Base-by-base conservation (phyloP, 2,113 vertebrate species). In the Muntiacus muntjak region DNA sequence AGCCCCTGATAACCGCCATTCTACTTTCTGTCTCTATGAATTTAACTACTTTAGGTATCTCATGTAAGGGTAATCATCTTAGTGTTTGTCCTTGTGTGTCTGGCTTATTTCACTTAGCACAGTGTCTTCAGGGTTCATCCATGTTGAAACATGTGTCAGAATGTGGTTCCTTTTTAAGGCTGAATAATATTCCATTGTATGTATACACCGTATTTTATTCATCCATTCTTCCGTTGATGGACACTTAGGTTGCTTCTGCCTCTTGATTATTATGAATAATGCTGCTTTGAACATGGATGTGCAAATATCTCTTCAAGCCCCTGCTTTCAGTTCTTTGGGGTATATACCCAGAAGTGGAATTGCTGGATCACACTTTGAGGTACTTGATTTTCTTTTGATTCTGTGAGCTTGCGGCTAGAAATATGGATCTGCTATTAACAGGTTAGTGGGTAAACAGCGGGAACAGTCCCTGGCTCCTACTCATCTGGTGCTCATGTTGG, bases 341-440 rank as follows among this genome's bases (percentile, higher is more conserved):
- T 60, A 14, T 7, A 28, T 58, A 67, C 14, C 16, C 4, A 23
- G 55, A 50, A 81, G 3, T 28, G 45, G 81, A 45, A 54, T 89
- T 83, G 30, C 60, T 92, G 84, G 74, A 11, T 84, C 28, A 67
- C 55, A 1, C 50, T 92, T 88, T 47, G 17, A 96, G 55, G 71
- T 92, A 57, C 10, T 25, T 84, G 47, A 78, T 95, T 96, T 92
- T 81, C 36, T 91, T 93, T 97, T 55, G 21, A 81, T 64, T 96
- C 81, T 85, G 43, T 78, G 60, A 85, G 19, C 67, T 89, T 78
- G 55, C 15, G 16, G 7, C 50, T 93, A 47, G 30, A 93, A 89
- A 58, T 85, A 16, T 0, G 19, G 7, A 86, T 54, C 92, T 54
- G 67, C 55, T 82, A 3, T 62, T 87, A 95, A 97, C 81, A 90